A percentile compares a stretch with the other conserved stretches of the same genome.
These are phyloP conservation scores for Acropternis orthonyx DNA, from an alignment of 2,797 vertebrate genomes.

Conservation along the genomic window DNA sequence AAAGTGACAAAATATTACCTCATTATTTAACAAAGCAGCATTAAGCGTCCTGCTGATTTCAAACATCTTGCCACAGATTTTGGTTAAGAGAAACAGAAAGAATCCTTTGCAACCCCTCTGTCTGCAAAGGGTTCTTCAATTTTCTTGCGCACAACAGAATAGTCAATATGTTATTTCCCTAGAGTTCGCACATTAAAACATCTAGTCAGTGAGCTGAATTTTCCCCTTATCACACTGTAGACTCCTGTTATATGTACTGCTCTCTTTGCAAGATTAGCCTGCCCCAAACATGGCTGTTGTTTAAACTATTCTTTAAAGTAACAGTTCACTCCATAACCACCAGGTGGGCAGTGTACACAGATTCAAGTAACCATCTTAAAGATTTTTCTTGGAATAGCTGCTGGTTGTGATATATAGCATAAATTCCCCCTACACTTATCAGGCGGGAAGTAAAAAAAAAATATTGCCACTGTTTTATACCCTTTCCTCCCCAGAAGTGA, in stretches of 20 bases:
- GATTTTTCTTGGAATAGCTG: slow-evolving; percentile 66
- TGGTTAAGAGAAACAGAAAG: slow-evolving; percentile 82
- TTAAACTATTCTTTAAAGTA: slow-evolving; percentile 98
- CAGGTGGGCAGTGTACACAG: slow-evolving; percentile 96
- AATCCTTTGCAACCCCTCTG: slow-evolving; percentile 88
- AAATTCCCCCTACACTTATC: not conserved
- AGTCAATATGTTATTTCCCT: slow-evolving; percentile 97
- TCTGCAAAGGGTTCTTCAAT: slow-evolving; percentile 91
- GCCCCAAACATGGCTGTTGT: slow-evolving; percentile 99
- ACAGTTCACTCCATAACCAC: slow-evolving; percentile 95
- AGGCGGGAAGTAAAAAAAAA: not conserved
- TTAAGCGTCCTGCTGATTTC: slow-evolving; percentile 99
- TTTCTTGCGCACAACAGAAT: slow-evolving; percentile 87
- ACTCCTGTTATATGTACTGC: slow-evolving; percentile 95
- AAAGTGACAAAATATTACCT: slow-evolving; percentile 93
- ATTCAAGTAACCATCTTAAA: slow-evolving; percentile 83
- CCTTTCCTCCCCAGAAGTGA: not conserved
- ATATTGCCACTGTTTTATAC: not conserved
- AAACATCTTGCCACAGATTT: slow-evolving; percentile 95
- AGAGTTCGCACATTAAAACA: slow-evolving; percentile 98
- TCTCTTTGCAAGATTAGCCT: slow-evolving; percentile 97
- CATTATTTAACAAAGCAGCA: slow-evolving; percentile 99
- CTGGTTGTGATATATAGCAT: slow-evolving; percentile 38
- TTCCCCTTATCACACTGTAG: slow-evolving; percentile 96
- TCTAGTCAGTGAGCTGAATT: slow-evolving; percentile 92